A percentile compares a stretch with the other conserved stretches of the same genome.
phyloP scores from a whole-genome alignment of 1,140 invertebrate species.

The Batillaria attramentaria region DNA sequence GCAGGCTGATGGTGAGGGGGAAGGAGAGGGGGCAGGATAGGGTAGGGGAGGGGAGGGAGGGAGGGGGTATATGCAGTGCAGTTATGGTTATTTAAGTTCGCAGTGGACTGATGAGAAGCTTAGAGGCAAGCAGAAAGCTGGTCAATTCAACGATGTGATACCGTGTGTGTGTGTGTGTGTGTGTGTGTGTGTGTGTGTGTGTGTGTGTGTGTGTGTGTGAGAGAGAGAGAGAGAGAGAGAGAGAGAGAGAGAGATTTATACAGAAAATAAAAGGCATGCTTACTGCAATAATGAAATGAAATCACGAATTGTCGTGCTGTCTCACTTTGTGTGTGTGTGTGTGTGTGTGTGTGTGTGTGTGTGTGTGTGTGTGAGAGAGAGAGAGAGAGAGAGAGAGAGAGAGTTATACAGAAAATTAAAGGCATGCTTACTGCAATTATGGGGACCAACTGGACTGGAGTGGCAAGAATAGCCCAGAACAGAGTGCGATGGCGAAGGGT shows the following conservation, averaged over 20 bases:
- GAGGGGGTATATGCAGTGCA: neutral
- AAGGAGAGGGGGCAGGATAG: neutral
- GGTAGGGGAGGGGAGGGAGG: neutral
- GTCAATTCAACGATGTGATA: neutral
- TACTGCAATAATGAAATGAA: neutral
- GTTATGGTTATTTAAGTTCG: neutral
- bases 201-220: neutral
- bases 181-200: neutral
- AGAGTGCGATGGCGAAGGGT: no score
- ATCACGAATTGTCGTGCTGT: neutral
- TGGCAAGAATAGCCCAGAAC: no score
- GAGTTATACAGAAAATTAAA: neutral
- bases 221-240: neutral
- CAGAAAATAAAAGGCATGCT: neutral
- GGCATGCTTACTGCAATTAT: neutral
- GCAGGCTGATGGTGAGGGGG: neutral
- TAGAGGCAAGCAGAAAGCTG: neutral
- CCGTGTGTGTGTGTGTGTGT: neutral
- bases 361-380: neutral
- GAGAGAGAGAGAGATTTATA: neutral
- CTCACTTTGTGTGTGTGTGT: neutral
- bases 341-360: constrained; percentile 1
- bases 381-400: neutral
- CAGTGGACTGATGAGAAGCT: neutral
- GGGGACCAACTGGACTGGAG: no score